These are phyloP conservation scores for Sthenelais limicola DNA, from an alignment of 2,888 invertebrate species.

Conservation along the genomic window DNA sequence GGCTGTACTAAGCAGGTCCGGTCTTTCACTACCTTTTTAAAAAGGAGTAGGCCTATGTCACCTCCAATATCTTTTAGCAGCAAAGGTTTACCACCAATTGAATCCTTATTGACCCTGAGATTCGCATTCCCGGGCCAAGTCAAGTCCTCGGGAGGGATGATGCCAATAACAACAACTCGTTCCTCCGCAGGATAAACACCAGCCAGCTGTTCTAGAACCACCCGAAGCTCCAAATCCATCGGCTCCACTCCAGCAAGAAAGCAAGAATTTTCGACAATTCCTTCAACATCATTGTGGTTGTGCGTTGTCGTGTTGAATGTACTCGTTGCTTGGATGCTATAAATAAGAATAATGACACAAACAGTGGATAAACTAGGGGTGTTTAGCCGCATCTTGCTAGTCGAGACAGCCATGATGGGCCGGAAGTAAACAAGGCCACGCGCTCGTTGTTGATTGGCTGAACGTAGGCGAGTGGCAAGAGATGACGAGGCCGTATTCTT, in stretches of 20 bases:
- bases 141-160: neutral
- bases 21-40: neutral
- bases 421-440: neutral
- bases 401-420: no score
- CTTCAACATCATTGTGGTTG: no score
- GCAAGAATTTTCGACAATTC: no score
- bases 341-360: no score
- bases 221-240: neutral
- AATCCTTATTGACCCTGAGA: neutral
- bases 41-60: neutral
- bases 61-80: neutral
- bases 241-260: neutral
- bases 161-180: neutral
- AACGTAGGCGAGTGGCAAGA: neutral
- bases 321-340: no score
- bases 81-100: neutral
- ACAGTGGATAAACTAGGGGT: no score
- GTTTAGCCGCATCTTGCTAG: no score
- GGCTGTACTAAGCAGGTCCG: neutral
- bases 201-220: neutral
- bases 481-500: neutral
- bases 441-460: slow-evolving; percentile 4
- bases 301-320: no score
- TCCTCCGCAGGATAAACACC: neutral
- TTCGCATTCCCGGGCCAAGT: slow-evolving; percentile 9